Evolutionary conservation across 2,113 vertebrate species (phyloP).

Genomic region (Cololabis saira): DNA sequence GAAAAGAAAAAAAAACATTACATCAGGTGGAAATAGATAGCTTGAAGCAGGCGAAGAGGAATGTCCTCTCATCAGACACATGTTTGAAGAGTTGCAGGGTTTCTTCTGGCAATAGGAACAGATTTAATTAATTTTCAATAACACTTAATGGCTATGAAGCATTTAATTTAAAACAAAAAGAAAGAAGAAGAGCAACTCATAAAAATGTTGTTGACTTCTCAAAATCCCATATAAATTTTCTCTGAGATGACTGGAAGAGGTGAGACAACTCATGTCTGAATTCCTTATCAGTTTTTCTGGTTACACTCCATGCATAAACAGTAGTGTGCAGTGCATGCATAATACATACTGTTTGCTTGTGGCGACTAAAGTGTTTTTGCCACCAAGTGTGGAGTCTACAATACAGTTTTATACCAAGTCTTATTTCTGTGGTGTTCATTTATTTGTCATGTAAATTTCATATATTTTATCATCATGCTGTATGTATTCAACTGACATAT

Average conservation of each 20-base stretch:
- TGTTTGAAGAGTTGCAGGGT: neutral
- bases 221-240: neutral
- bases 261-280: neutral
- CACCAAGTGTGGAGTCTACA: slow-evolving; percentile 4
- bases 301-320: neutral
- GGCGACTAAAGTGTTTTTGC: slow-evolving; percentile 19
- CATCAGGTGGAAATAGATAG: slow-evolving; percentile 24
- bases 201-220: neutral
- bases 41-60: slow-evolving; percentile 25
- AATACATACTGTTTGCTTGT: slow-evolving; percentile 23
- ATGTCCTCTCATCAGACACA: slow-evolving; percentile 7
- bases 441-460: slow-evolving; percentile 18
- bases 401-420: neutral
- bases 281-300: slow-evolving; percentile 12
- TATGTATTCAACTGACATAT: too few relatives aligned
- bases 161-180: too few relatives aligned
- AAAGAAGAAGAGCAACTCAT: neutral
- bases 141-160: too few relatives aligned
- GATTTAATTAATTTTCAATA: slow-evolving; percentile 15
- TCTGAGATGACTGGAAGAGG: too few relatives aligned
- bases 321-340: slow-evolving; percentile 30
- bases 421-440: slow-evolving; percentile 3
- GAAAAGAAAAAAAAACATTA: neutral
- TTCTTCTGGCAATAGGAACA: neutral
- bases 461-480: neutral